Evolutionary conservation across 30 jellyfish, hydroid and myxozoan genomes (phyloP).

Genomic region (Hydractinia echinata): DNA sequence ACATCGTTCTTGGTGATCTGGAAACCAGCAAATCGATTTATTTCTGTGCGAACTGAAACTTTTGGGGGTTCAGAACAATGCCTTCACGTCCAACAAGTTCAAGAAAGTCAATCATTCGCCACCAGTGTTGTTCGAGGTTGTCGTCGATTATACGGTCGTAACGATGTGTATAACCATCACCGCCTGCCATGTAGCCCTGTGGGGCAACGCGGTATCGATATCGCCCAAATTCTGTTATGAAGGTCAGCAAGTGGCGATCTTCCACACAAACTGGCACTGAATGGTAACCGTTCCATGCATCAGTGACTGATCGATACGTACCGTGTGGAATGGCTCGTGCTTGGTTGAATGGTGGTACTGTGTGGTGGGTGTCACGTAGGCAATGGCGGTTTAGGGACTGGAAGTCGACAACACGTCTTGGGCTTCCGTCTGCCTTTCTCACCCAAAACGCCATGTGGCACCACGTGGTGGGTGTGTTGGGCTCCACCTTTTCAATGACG

Average conservation of each 20-base stretch:
- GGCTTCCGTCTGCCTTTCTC: conserved; percentile 1
- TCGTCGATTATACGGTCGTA: conserved; percentile 31
- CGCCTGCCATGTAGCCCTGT: conserved; percentile 33
- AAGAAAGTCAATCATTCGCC: conserved; percentile 21
- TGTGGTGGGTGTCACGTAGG: conserved; percentile 42
- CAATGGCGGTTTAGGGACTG: conserved; percentile 35
- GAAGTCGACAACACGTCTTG: conserved; percentile 32
- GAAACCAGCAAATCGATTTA: conserved; percentile 17
- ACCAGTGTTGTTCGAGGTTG: conserved; percentile 7
- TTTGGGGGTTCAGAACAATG: conserved; percentile 19
- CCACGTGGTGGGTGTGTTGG: conserved; percentile 44
- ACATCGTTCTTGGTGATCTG: conserved; percentile 23
- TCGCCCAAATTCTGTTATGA: conserved; percentile 4
- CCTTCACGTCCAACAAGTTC: conserved; percentile 13
- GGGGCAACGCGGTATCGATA: conserved; percentile 29
- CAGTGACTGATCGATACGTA: conserved; percentile 25
- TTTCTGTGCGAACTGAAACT: conserved; percentile 22
- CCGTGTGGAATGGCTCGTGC: conserved; percentile 21
- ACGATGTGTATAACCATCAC: conserved; percentile 53
- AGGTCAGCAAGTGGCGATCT: conserved; percentile 24
- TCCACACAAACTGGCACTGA: conserved; percentile 8
- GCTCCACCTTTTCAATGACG: conserved; percentile 34
- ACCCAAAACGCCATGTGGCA: conserved; percentile 27
- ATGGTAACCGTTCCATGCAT: conserved; percentile 17
- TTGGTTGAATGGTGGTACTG: conserved; percentile 20